Percentiles rank a stretch among this genome's conserved stretches.
These are phyloP conservation scores for Temnothorax ravouxi DNA, from an alignment of 2,888 invertebrate species.

Conservation along the genomic window DNA sequence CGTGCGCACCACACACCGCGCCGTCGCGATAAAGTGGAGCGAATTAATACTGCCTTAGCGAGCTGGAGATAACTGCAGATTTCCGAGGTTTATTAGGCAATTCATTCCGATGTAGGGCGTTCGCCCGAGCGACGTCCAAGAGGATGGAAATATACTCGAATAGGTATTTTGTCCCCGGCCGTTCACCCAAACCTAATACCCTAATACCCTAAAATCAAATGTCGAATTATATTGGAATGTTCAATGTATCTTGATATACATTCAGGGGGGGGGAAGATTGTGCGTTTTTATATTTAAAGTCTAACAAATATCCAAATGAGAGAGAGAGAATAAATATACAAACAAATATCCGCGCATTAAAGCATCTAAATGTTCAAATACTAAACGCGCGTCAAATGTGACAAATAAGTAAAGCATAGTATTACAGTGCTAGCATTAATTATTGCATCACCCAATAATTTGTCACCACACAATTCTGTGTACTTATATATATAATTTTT, in stretches of 20 bases:
- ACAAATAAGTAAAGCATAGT: not conserved
- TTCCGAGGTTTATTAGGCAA: conserved; percentile 11
- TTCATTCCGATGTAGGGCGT: not conserved
- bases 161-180: not conserved
- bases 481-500: too few relatives aligned
- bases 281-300: not conserved
- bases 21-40: conserved; percentile 44
- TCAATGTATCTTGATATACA: not conserved
- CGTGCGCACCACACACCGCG: conserved; percentile 10
- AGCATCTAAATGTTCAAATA: not conserved
- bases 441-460: too few relatives aligned
- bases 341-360: not conserved
- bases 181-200: not conserved
- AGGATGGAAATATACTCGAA: not conserved
- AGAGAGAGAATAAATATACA: not conserved
- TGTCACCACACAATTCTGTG: too few relatives aligned
- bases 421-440: too few relatives aligned
- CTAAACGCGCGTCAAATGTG: not conserved
- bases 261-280: not conserved
- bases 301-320: not conserved
- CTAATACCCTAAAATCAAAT: not conserved
- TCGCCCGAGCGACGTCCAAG: not conserved
- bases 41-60: conserved; percentile 33
- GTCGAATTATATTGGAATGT: not conserved
- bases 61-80: conserved; percentile 23